These are phyloP conservation scores for Malacosoma neustria DNA, from an alignment of 2,888 invertebrate species.

Conservation along the genomic window DNA sequence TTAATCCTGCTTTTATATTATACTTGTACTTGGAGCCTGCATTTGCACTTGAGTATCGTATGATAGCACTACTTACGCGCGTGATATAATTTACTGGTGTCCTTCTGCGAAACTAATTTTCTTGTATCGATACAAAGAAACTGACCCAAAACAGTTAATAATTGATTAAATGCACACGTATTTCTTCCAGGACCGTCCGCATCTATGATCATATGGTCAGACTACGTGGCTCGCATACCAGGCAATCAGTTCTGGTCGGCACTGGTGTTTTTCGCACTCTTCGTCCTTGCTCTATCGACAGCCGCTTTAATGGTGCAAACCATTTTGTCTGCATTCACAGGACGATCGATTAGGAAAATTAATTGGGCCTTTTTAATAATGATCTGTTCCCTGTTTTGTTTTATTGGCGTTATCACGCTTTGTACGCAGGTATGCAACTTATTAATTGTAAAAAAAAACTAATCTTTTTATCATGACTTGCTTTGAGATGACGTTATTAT, in stretches of 20 bases:
- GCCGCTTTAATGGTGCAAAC: slow-evolving; percentile 54
- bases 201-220: slow-evolving; percentile 56
- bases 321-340: slow-evolving; percentile 55
- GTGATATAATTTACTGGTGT: too few relatives aligned
- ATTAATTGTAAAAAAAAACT: too few relatives aligned
- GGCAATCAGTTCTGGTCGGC: slow-evolving; percentile 65
- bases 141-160: too few relatives aligned
- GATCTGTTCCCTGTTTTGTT: slow-evolving; percentile 41
- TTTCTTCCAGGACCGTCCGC: slow-evolving; percentile 46
- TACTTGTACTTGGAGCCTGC: too few relatives aligned
- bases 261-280: slow-evolving; percentile 52
- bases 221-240: slow-evolving; percentile 48
- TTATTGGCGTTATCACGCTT: slow-evolving; percentile 50
- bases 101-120: too few relatives aligned
- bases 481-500: too few relatives aligned
- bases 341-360: slow-evolving; percentile 44
- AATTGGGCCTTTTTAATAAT: slow-evolving; percentile 53
- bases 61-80: too few relatives aligned
- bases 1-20: too few relatives aligned
- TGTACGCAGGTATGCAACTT: slow-evolving; percentile 54
- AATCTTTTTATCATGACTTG: too few relatives aligned
- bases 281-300: slow-evolving; percentile 43
- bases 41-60: too few relatives aligned
- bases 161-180: too few relatives aligned
- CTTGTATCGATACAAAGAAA: too few relatives aligned